Conservation (phyloP, 2,888 invertebrate genomes). For the Arrhopalites spinosus region DNA sequence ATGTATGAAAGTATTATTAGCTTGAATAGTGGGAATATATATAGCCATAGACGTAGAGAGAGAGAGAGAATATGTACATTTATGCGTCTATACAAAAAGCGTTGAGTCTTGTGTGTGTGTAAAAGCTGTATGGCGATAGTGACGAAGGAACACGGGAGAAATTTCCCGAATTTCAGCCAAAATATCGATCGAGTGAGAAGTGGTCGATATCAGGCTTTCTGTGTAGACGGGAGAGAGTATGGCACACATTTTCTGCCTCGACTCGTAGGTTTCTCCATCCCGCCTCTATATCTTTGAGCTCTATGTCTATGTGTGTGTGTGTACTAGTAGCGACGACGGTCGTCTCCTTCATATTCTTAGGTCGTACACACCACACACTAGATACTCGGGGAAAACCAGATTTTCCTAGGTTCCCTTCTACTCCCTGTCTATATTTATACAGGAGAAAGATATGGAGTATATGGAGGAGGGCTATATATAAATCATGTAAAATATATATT, state of each 20-base stretch:
- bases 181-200: slow-evolving; percentile 39
- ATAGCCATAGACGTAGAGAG: no score
- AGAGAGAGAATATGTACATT: no score
- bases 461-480: no score
- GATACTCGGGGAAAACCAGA: slow-evolving; percentile 3
- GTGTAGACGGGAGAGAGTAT: slow-evolving; percentile 31
- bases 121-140: neutral
- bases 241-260: slow-evolving; percentile 28
- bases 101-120: neutral
- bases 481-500: no score
- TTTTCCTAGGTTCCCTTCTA: neutral
- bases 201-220: slow-evolving; percentile 39
- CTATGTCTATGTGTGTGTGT: no score
- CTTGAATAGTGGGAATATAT: no score
- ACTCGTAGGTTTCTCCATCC: slow-evolving; percentile 26
- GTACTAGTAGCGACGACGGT: neutral
- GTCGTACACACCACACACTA: neutral
- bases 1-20: no score
- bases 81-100: no score
- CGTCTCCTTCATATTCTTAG: neutral
- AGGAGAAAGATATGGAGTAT: no score
- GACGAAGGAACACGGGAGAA: slow-evolving; percentile 7
- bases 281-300: slow-evolving; percentile 16
- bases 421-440: neutral
- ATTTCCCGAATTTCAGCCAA: slow-evolving; percentile 38